Evolutionary conservation across 1,140 invertebrate species (phyloP).

Genomic region (Asobara japonica): DNA sequence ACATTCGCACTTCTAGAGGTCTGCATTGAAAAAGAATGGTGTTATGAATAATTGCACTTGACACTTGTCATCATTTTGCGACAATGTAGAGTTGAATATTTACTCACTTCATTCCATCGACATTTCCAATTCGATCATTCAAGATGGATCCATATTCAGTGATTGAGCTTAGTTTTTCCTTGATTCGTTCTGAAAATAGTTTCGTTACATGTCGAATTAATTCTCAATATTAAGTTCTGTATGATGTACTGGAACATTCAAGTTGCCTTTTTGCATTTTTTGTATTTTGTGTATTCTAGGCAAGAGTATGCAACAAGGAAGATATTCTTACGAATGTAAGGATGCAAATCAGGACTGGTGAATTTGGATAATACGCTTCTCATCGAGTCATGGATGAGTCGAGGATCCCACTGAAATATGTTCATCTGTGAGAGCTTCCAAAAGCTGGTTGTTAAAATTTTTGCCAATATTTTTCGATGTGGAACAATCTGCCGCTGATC

Average conservation of each 20-base stretch:
- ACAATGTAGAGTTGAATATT: neutral
- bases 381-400: conserved; percentile 47
- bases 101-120: conserved; percentile 44
- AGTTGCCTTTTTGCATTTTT: no score
- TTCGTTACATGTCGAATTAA: conserved; percentile 17
- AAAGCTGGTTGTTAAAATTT: conserved; percentile 52
- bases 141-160: conserved; percentile 32
- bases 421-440: conserved; percentile 60
- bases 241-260: no score
- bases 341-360: conserved; percentile 33
- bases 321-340: conserved; percentile 48
- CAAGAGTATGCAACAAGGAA: no score
- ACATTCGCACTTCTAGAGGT: conserved; percentile 50
- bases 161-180: conserved; percentile 34
- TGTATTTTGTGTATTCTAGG: conserved; percentile 9
- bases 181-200: conserved; percentile 41
- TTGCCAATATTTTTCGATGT: conserved; percentile 45
- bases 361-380: conserved; percentile 40
- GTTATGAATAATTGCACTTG: conserved; percentile 9
- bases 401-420: conserved; percentile 56
- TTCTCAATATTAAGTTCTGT: neutral
- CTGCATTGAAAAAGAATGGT: conserved; percentile 37
- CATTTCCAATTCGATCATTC: conserved; percentile 42
- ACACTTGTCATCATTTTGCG: neutral
- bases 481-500: neutral